These are phyloP conservation scores for Luidia sarsii DNA, from an alignment of 53 echinoderm and acorn worm genomes.

Conservation along the genomic window DNA sequence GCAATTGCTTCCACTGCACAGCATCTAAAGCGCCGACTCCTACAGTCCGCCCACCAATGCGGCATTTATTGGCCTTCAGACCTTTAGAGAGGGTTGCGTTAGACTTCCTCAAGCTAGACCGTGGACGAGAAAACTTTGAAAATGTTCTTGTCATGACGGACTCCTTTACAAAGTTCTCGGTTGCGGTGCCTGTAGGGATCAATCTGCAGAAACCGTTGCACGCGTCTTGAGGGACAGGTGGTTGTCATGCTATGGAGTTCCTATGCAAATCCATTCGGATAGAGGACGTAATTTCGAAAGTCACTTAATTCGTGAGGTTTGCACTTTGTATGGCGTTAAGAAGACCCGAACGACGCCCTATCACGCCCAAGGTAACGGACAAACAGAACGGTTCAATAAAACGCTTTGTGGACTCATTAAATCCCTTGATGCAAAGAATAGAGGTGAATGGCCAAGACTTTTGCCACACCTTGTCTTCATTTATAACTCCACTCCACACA, in stretches of 20 bases:
- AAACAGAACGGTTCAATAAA: slow-evolving; percentile 61
- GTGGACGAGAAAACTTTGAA: not conserved
- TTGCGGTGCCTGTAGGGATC: slow-evolving; percentile 37
- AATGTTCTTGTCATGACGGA: slow-evolving; percentile 47
- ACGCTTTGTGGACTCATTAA: slow-evolving; percentile 52
- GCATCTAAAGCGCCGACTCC: slow-evolving; percentile 2
- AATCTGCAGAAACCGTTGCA: slow-evolving; percentile 24
- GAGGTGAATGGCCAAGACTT: slow-evolving; percentile 45
- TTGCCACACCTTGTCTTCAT: slow-evolving; percentile 26
- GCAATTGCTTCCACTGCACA: slow-evolving; percentile 24
- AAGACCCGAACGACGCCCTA: slow-evolving; percentile 49
- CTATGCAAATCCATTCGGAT: slow-evolving; percentile 8
- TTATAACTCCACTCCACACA: slow-evolving; percentile 46
- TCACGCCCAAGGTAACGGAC: slow-evolving; percentile 58
- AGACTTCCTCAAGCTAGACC: slow-evolving; percentile 32
- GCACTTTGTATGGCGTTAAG: slow-evolving; percentile 29
- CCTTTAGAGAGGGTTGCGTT: slow-evolving; percentile 24
- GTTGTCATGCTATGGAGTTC: slow-evolving; percentile 19
- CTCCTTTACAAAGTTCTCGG: slow-evolving; percentile 19
- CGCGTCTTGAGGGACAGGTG: slow-evolving; percentile 27
- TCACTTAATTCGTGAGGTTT: not conserved
- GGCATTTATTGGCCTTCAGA: slow-evolving; percentile 29
- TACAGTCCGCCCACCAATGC: slow-evolving; percentile 37
- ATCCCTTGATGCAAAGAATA: not conserved
- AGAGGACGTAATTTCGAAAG: slow-evolving; percentile 20